A percentile compares a stretch with the other conserved stretches of the same genome.
phyloP scores from a whole-genome alignment of 2,113 vertebrate species.

The Xenopus laevis region DNA sequence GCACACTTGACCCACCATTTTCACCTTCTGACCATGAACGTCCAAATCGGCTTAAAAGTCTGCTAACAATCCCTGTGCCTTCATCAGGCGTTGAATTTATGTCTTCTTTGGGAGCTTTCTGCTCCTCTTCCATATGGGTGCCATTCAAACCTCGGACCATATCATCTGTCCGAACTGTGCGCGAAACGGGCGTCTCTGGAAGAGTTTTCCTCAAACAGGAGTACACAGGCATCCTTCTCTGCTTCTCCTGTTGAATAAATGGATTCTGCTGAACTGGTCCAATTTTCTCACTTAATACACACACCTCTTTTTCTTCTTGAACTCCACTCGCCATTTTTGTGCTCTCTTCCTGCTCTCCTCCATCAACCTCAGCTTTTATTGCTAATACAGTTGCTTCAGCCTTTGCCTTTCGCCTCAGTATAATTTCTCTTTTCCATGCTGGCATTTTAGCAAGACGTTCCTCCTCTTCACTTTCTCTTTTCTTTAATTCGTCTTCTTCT shows the following conservation, averaged over 20 bases:
- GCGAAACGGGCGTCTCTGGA: background rate
- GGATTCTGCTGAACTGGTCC: conserved; percentile 38
- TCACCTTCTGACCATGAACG: conserved; percentile 27
- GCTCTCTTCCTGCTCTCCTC: conserved; percentile 7
- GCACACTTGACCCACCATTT: conserved; percentile 4
- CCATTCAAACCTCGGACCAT: background rate
- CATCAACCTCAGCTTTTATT: background rate
- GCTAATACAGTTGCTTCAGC: conserved; percentile 25
- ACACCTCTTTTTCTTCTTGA: conserved; percentile 10
- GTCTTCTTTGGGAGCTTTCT: conserved; percentile 5
- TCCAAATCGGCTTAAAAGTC: conserved; percentile 31
- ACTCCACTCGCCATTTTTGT: background rate
- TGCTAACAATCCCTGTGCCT: conserved; percentile 29
- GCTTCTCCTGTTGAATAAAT: conserved; percentile 39
- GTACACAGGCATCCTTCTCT: conserved; percentile 27
- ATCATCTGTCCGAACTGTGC: conserved; percentile 18
- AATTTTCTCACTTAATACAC: conserved; percentile 36
- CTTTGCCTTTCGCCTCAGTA: conserved; percentile 30
- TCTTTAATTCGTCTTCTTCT: conserved; percentile 32
- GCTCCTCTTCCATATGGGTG: background rate
- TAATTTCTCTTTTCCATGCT: conserved; percentile 38
- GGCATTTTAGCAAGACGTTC: conserved; percentile 34
- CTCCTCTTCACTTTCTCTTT: conserved; percentile 27
- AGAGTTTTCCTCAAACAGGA: conserved; percentile 14
- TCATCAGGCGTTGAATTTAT: background rate